phyloP scores from a whole-genome alignment of 2,888 invertebrate species.

The Carabus problematicus region DNA sequence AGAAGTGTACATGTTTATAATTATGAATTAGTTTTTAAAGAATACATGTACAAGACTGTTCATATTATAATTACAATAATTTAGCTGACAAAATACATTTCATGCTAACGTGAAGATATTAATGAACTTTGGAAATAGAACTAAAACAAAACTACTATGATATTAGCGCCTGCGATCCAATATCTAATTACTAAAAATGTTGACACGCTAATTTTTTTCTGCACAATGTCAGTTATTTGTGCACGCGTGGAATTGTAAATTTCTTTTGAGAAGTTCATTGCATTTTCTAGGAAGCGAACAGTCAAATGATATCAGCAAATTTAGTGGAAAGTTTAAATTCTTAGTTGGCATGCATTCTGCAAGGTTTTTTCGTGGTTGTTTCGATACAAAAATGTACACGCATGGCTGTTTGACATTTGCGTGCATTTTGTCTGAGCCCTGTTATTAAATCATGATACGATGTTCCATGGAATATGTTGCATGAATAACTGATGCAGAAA shows the following conservation, averaged over 20 bases:
- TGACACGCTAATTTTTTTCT: conserved; percentile 12
- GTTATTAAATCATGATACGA: conserved; percentile 11
- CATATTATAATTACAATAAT: conserved; percentile 20
- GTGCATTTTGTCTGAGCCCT: conserved; percentile 10
- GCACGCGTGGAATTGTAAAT: not conserved
- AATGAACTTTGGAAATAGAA: conserved; percentile 17
- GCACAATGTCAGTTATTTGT: conserved; percentile 11
- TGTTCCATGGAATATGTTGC: not conserved
- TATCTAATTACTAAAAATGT: conserved; percentile 15
- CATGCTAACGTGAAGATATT: conserved; percentile 23
- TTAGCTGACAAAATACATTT: conserved; percentile 25
- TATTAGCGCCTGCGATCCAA: no score
- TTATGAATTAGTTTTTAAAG: no score
- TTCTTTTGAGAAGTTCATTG: conserved; percentile 28
- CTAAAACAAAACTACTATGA: conserved; percentile 17
- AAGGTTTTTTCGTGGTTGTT: not conserved
- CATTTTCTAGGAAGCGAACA: conserved; percentile 35
- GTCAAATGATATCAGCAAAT: conserved; percentile 24
- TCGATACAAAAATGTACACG: conserved; percentile 11
- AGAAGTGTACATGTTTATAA: no score
- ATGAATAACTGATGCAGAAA: not conserved
- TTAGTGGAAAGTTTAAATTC: conserved; percentile 7
- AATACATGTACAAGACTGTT: no score
- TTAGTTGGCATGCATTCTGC: conserved; percentile 12
- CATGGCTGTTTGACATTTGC: conserved; percentile 31